Conservation (phyloP, 2,888 invertebrate genomes). For the Lepidocyrtinus sp. region DNA sequence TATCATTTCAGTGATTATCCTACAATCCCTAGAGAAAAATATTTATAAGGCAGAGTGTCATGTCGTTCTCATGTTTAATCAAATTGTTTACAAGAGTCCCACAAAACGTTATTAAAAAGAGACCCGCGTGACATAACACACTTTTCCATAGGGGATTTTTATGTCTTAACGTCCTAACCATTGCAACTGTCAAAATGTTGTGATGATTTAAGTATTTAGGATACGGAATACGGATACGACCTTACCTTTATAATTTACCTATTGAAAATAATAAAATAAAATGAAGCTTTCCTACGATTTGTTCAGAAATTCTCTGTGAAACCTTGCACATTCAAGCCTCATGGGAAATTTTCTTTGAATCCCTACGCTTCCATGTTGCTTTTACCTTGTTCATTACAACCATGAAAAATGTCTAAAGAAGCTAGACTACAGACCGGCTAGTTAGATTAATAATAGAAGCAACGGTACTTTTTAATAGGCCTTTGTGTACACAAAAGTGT, state of each 20-base stretch:
- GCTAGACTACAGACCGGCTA: conserved; percentile 2
- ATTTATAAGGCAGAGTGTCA: not conserved
- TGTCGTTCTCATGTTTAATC: not conserved
- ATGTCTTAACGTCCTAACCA: too few species aligned
- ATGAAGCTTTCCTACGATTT: too few species aligned
- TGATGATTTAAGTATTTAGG: too few species aligned
- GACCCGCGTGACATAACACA: too few species aligned
- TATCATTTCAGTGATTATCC: not conserved
- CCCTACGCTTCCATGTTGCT: not conserved
- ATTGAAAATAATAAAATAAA: too few species aligned
- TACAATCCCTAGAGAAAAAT: not conserved
- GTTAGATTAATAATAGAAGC: conserved; percentile 45
- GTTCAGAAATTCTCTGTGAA: too few species aligned
- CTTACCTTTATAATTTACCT: too few species aligned
- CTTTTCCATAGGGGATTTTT: too few species aligned
- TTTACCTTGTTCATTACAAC: not conserved
- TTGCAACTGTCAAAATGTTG: too few species aligned
- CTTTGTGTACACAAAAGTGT: conserved; percentile 20
- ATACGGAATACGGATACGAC: too few species aligned
- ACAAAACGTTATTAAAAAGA: too few species aligned
- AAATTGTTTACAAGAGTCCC: too few species aligned
- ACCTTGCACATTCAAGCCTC: not conserved
- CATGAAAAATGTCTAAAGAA: not conserved
- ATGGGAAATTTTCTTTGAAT: not conserved
- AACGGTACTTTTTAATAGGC: conserved; percentile 53